phyloP scores from a whole-genome alignment of 2,797 vertebrate species.

The Halcyon leucocephala region DNA sequence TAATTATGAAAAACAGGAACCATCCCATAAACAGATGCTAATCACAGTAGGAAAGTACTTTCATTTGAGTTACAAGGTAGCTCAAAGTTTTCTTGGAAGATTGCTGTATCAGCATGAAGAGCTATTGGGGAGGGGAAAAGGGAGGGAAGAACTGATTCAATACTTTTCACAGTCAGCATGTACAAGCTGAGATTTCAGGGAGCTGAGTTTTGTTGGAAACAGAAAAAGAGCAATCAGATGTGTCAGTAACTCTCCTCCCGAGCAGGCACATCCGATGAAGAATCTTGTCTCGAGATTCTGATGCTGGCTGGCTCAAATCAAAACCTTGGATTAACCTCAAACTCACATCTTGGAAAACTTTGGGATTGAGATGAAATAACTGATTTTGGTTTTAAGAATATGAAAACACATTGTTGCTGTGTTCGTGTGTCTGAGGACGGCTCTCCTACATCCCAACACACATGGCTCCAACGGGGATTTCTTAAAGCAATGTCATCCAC shows the following conservation, averaged over 20 bases:
- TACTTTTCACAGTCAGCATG: background rate
- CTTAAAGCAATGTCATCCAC: background rate
- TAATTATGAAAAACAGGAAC: conserved; percentile 78
- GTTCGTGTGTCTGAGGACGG: background rate
- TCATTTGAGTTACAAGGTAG: conserved; percentile 60
- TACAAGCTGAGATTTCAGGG: background rate
- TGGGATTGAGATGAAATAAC: background rate
- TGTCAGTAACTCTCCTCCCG: background rate
- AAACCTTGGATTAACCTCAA: background rate
- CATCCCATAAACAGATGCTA: conserved; percentile 77
- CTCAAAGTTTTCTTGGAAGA: conserved; percentile 49
- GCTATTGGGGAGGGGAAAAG: background rate
- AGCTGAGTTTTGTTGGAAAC: background rate
- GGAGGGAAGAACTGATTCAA: background rate
- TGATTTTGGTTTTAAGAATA: background rate
- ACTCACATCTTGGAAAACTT: background rate
- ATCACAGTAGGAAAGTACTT: conserved; percentile 68
- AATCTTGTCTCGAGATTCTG: background rate
- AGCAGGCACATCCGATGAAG: accelerated
- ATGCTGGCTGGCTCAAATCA: background rate
- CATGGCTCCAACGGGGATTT: background rate
- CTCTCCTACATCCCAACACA: background rate
- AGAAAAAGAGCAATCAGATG: background rate
- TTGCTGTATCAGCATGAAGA: background rate
- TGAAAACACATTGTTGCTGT: background rate